Evolutionary conservation across 2,888 invertebrate genomes (phyloP).

Genomic region (Leucozona laternaria): DNA sequence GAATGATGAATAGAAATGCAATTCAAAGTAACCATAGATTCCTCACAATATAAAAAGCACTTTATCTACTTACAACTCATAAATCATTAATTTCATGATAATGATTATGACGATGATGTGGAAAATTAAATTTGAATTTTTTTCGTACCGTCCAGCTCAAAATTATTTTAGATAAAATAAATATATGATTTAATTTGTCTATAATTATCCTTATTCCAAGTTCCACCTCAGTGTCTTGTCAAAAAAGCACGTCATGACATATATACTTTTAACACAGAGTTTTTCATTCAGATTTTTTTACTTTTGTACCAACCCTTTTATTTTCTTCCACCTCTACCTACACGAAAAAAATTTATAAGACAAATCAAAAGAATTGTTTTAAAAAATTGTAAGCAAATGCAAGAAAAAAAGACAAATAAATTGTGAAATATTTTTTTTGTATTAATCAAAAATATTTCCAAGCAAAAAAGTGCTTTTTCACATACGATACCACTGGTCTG

Average conservation of each 20-base stretch:
- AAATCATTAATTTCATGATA: conserved; percentile 64
- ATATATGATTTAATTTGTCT: conserved; percentile 18
- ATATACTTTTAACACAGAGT: conserved; percentile 9
- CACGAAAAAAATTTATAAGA: conserved; percentile 69
- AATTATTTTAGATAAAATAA: conserved; percentile 9
- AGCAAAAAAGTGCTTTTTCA: conserved; percentile 83
- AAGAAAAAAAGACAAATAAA: conserved; percentile 67
- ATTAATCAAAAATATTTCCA: conserved; percentile 68
- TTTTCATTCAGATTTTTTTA: conserved; percentile 4
- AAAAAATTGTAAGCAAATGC: conserved; percentile 41
- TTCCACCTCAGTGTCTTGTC: conserved; percentile 63
- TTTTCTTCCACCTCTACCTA: conserved; percentile 12
- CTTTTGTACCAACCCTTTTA: neutral
- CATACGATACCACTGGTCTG: conserved; percentile 84
- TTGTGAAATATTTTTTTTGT: conserved; percentile 69
- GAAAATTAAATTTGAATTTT: conserved; percentile 69
- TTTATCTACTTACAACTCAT: conserved; percentile 77
- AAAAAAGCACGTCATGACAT: conserved; percentile 55
- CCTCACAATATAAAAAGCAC: conserved; percentile 84
- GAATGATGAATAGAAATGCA: conserved; percentile 73
- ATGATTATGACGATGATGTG: conserved; percentile 75
- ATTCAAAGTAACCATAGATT: conserved; percentile 81
- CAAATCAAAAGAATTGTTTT: conserved; percentile 45
- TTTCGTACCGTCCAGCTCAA: conserved; percentile 55
- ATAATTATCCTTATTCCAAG: conserved; percentile 39